Conservation (phyloP, 2,888 invertebrate genomes). For the Steinernema scapterisci region DNA sequence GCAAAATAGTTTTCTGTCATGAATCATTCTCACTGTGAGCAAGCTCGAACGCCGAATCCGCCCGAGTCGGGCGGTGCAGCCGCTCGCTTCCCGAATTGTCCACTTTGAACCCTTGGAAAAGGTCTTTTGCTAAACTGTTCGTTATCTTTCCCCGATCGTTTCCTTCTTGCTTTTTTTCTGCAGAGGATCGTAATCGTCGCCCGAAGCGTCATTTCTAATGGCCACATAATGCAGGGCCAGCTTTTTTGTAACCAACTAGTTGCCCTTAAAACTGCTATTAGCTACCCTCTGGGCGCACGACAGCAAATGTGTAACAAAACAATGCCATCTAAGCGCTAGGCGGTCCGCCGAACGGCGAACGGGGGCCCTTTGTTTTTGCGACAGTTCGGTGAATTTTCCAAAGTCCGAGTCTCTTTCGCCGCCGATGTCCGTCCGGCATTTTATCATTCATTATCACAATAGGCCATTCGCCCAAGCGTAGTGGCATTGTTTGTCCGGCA, state of each 20-base stretch:
- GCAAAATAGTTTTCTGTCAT: neutral
- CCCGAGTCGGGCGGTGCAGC: no score
- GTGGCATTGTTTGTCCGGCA: constrained; percentile 33
- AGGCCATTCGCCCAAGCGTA: neutral
- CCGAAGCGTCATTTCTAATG: neutral
- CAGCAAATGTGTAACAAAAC: constrained; percentile 26
- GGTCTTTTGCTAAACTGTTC: no score
- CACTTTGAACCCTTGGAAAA: no score
- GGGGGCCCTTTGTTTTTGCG: constrained; percentile 26
- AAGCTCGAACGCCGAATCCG: no score
- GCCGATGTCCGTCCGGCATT: constrained; percentile 7
- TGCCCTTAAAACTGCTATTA: constrained; percentile 23
- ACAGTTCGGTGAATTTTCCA: constrained; percentile 18
- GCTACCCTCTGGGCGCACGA: constrained; percentile 11
- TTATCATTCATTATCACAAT: constrained; percentile 30
- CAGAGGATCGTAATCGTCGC: neutral
- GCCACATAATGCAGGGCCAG: constrained; percentile 22
- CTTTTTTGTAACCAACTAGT: constrained; percentile 8
- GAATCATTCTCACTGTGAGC: neutral
- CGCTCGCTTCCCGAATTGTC: no score
- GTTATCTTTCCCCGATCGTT: neutral
- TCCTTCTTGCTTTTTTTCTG: neutral
- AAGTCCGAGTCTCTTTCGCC: neutral
- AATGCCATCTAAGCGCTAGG: constrained; percentile 11
- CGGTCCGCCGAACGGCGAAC: constrained; percentile 3